Conservation (phyloP, 1,140 invertebrate genomes). For the Caenorhabditis latens region DNA sequence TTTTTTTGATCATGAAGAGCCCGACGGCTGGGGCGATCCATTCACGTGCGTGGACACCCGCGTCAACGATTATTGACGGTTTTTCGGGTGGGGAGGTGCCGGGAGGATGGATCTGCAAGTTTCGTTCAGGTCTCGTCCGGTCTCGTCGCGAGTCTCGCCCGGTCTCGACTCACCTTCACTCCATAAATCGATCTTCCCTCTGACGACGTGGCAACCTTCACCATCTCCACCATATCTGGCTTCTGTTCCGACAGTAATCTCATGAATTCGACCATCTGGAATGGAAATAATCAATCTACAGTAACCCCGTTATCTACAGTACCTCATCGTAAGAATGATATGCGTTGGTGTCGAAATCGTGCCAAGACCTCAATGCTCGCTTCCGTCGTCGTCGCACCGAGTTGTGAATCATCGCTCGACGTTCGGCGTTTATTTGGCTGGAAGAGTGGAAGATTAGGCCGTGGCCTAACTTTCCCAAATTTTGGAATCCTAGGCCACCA, state of each 20-base stretch:
- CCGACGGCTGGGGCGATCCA: slow-evolving; percentile 78
- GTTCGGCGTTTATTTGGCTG: slow-evolving; percentile 61
- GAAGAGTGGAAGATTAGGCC: slow-evolving; percentile 19
- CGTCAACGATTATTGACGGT: slow-evolving; percentile 78
- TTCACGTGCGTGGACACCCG: slow-evolving; percentile 78
- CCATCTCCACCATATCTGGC: slow-evolving; percentile 66
- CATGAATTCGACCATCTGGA: slow-evolving; percentile 73
- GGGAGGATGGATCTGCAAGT: slow-evolving; percentile 54
- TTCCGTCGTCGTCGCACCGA: slow-evolving; percentile 26
- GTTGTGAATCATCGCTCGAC: slow-evolving; percentile 11
- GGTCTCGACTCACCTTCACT: slow-evolving; percentile 65
- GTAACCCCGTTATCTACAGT: background rate
- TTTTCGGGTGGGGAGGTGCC: slow-evolving; percentile 59
- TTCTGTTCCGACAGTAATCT: slow-evolving; percentile 60
- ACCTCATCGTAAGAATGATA: slow-evolving; percentile 71
- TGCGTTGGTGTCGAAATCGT: slow-evolving; percentile 66
- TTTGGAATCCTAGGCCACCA: background rate
- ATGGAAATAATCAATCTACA: background rate
- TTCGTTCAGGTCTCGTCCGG: too few relatives aligned
- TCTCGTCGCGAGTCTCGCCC: too few relatives aligned
- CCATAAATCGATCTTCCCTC: slow-evolving; percentile 71
- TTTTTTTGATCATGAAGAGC: slow-evolving; percentile 77
- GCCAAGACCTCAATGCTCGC: slow-evolving; percentile 28
- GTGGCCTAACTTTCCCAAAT: background rate
- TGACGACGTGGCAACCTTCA: slow-evolving; percentile 73